These are phyloP conservation scores for Rhincodon typus DNA, from an alignment of 2,797 vertebrate species.

Conservation along the genomic window DNA sequence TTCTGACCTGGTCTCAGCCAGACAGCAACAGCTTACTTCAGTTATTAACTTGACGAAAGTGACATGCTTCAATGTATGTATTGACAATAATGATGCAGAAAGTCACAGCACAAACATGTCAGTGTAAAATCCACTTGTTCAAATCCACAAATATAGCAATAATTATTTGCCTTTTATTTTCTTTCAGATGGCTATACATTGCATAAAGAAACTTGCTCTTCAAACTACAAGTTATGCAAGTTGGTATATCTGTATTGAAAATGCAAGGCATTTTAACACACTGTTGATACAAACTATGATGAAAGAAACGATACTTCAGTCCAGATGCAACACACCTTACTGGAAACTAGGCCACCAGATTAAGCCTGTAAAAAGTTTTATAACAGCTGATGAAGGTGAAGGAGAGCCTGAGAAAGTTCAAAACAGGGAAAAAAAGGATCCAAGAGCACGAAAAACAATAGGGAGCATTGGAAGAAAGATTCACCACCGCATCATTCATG, in stretches of 20 bases:
- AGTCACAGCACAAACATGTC: neutral
- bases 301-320: conserved; percentile 24
- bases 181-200: conserved; percentile 66
- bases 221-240: conserved; percentile 43
- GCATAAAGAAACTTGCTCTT: conserved; percentile 57
- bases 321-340: conserved; percentile 5
- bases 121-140: neutral
- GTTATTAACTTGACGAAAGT: neutral
- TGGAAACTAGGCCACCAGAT: conserved; percentile 36
- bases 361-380: conserved; percentile 40
- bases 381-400: conserved; percentile 46
- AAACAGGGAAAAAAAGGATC: conserved; percentile 48
- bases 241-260: conserved; percentile 38
- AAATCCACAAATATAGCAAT: neutral
- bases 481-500: conserved; percentile 58
- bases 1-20: neutral
- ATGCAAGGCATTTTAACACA: neutral
- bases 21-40: neutral
- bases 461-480: conserved; percentile 73
- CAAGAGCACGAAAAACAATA: conserved; percentile 47
- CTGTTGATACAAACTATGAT: conserved; percentile 37
- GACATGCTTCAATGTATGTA: neutral
- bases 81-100: neutral
- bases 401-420: conserved; percentile 41
- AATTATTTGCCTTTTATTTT: neutral